These are phyloP conservation scores for Bathybates hornii DNA, from an alignment of 2,113 vertebrate species.

Conservation along the genomic window DNA sequence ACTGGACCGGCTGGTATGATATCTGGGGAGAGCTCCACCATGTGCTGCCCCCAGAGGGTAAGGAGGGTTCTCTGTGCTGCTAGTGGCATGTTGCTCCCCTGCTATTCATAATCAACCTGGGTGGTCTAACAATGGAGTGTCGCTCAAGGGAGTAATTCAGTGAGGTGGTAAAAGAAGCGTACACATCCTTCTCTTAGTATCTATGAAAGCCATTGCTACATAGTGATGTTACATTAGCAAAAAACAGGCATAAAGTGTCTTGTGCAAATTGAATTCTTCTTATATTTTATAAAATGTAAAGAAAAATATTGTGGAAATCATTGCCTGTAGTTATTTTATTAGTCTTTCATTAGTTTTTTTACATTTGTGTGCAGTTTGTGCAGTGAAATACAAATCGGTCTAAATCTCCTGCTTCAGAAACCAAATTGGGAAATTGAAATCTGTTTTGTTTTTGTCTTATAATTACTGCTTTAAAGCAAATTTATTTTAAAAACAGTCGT, in stretches of 20 bases:
- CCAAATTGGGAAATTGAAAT: neutral
- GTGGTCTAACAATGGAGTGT: neutral
- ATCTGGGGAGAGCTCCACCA: slow-evolving; percentile 89
- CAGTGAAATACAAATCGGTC: neutral
- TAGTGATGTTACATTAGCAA: neutral
- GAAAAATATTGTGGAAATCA: neutral
- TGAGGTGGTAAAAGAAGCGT: neutral
- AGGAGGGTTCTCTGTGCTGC: neutral
- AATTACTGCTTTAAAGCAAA: neutral
- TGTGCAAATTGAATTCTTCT: fast-evolving
- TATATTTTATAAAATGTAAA: neutral
- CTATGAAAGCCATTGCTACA: fast-evolving
- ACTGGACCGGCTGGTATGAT: slow-evolving; percentile 89
- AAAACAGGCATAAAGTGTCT: neutral
- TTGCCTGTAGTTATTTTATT: neutral
- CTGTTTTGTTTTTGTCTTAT: neutral
- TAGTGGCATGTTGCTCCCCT: neutral
- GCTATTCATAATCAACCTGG: neutral
- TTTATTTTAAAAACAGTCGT: neutral
- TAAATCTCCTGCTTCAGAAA: neutral
- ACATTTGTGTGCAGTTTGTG: neutral
- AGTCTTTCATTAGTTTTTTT: fast-evolving
- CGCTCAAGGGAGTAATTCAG: neutral
- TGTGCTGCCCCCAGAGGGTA: slow-evolving; percentile 84
- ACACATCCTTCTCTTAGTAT: neutral